phyloP scores from a whole-genome alignment of 2,797 vertebrate genomes.

The Cyclura pinguis region DNA sequence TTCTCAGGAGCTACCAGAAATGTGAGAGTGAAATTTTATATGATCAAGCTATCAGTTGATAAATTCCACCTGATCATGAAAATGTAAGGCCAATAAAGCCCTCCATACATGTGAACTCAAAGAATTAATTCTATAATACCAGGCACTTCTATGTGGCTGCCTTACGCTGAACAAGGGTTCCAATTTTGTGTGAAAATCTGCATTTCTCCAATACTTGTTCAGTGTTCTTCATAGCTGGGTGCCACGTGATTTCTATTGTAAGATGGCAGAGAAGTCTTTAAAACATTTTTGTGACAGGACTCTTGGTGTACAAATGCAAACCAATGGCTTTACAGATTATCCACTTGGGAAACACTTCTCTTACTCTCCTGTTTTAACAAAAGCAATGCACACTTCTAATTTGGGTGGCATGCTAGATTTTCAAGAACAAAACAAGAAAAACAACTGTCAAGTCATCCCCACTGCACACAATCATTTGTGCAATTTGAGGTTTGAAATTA shows the following conservation, averaged over 20 bases:
- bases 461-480: not conserved
- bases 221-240: not conserved
- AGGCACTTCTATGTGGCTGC: no score
- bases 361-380: not conserved
- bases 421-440: not conserved
- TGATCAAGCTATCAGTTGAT: no score
- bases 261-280: not conserved
- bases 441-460: not conserved
- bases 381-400: not conserved
- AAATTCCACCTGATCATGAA: not conserved
- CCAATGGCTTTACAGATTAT: not conserved
- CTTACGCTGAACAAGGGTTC: not conserved
- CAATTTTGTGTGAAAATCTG: no score
- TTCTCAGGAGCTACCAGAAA: no score
- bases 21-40: no score
- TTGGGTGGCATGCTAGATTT: not conserved
- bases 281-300: not conserved
- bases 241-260: not conserved
- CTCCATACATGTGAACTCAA: not conserved
- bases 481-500: not conserved
- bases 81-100: not conserved
- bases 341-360: not conserved
- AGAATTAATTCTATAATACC: not conserved
- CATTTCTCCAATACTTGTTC: not conserved
- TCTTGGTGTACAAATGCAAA: not conserved